phyloP scores from a whole-genome alignment of 92 coral and sea anemone species.

The Palythoa caribaeorum region DNA sequence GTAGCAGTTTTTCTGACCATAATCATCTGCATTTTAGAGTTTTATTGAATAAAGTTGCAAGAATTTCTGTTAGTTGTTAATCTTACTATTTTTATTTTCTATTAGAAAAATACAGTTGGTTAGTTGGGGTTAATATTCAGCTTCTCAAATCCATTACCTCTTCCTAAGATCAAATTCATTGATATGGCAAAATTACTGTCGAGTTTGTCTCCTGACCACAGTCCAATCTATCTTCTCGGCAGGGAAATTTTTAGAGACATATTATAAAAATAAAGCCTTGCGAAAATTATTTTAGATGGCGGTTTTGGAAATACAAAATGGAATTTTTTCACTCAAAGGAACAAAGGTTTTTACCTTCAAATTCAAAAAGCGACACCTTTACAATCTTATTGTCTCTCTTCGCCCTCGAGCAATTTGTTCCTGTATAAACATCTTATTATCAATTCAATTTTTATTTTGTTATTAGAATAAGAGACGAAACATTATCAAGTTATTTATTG shows the following conservation, averaged over 20 bases:
- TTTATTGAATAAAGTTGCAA: too few species aligned
- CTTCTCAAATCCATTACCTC: too few species aligned
- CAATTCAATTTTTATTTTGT: neutral
- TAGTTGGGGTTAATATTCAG: too few species aligned
- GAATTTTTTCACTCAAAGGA: neutral
- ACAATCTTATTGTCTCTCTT: too few species aligned
- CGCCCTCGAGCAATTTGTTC: neutral
- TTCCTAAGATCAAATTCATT: neutral
- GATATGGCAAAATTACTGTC: neutral
- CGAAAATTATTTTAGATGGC: neutral
- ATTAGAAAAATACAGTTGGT: too few species aligned
- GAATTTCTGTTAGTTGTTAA: too few species aligned
- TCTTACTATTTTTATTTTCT: too few species aligned
- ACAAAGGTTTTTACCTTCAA: neutral
- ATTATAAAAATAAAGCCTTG: neutral
- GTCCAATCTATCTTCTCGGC: neutral
- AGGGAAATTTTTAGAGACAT: neutral
- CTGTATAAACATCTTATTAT: neutral
- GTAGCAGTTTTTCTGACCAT: neutral
- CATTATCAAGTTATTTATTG: neutral
- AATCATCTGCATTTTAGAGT: too few species aligned
- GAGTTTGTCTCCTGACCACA: neutral
- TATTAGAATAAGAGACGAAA: neutral
- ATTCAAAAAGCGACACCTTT: neutral
- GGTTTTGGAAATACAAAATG: neutral